phyloP scores from a whole-genome alignment of 2,797 vertebrate species.

The Takifugu rubripes region DNA sequence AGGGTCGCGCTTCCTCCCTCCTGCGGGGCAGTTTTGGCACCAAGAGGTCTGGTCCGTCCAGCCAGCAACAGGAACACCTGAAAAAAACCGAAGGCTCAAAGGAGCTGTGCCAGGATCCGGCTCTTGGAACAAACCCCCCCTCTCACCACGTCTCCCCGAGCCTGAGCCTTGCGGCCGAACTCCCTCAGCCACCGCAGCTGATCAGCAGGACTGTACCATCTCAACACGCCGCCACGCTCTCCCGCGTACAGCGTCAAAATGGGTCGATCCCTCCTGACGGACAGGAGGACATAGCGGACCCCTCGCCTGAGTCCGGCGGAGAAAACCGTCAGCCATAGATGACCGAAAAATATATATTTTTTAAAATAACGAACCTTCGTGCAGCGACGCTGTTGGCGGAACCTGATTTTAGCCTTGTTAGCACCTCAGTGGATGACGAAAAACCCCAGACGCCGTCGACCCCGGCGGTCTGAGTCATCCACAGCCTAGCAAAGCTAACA shows the following conservation, averaged over 20 bases:
- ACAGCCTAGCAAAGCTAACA: conserved; percentile 22
- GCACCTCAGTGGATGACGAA: neutral
- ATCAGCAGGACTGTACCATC: neutral
- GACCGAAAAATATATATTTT: neutral
- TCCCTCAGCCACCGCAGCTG: conserved; percentile 14
- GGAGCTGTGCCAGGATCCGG: neutral
- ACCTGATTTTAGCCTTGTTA: neutral
- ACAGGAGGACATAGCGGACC: conserved; percentile 36
- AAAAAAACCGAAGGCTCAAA: neutral
- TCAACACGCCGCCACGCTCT: conserved; percentile 2
- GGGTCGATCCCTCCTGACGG: neutral
- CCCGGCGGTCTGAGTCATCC: neutral
- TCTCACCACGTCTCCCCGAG: conserved; percentile 29
- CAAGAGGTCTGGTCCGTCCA: neutral
- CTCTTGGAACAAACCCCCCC: neutral
- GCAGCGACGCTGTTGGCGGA: conserved; percentile 3
- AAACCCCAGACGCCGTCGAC: neutral
- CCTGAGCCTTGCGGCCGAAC: conserved; percentile 4
- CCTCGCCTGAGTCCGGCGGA: conserved; percentile 17
- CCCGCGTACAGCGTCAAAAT: conserved; percentile 9
- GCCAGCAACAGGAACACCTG: conserved; percentile 29
- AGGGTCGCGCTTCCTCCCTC: conserved; percentile 5
- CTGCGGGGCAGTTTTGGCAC: neutral
- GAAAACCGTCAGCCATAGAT: neutral
- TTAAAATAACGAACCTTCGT: conserved; percentile 14